Conservation (phyloP, 1,140 invertebrate genomes). For the Tenebrio molitor region DNA sequence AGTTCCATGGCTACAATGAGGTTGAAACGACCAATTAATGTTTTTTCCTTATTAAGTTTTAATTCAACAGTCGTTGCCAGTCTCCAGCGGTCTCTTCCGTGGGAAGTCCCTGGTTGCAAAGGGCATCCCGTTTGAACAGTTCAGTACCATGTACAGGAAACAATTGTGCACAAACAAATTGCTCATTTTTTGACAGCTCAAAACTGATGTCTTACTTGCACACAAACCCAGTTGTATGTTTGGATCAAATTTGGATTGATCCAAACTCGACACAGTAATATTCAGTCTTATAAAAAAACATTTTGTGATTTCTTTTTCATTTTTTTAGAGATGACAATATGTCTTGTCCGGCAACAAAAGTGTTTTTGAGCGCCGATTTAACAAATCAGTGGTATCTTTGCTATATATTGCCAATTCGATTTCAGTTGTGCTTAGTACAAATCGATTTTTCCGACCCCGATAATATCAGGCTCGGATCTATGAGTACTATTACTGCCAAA, state of each 20-base stretch:
- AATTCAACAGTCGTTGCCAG: conserved; percentile 60
- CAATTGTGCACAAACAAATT: neutral
- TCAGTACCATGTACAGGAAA: neutral
- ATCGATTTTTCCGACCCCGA: conserved; percentile 79
- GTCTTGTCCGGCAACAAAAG: conserved; percentile 77
- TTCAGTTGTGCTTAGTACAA: conserved; percentile 80
- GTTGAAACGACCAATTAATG: conserved; percentile 47
- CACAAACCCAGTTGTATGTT: conserved; percentile 82
- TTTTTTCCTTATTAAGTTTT: conserved; percentile 38
- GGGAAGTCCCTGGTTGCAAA: conserved; percentile 53
- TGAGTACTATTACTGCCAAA: conserved; percentile 80
- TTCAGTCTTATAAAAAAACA: conserved; percentile 56
- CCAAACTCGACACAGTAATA: conserved; percentile 64
- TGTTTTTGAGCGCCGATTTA: conserved; percentile 86
- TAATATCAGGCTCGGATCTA: conserved; percentile 81
- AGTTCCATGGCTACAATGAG: conserved; percentile 74
- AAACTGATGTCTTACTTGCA: conserved; percentile 54
- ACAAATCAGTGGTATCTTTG: conserved; percentile 88
- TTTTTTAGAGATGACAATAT: conserved; percentile 66
- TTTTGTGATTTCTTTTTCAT: conserved; percentile 25
- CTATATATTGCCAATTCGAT: conserved; percentile 79
- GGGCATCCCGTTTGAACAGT: conserved; percentile 36
- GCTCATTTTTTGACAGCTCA: conserved; percentile 56
- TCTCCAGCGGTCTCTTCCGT: conserved; percentile 58
- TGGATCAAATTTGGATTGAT: conserved; percentile 92